Evolutionary conservation across 2,113 vertebrate species (phyloP), one percentile per base, ranked within the genome.

Genomic region (Ceyx melanurus): DNA sequence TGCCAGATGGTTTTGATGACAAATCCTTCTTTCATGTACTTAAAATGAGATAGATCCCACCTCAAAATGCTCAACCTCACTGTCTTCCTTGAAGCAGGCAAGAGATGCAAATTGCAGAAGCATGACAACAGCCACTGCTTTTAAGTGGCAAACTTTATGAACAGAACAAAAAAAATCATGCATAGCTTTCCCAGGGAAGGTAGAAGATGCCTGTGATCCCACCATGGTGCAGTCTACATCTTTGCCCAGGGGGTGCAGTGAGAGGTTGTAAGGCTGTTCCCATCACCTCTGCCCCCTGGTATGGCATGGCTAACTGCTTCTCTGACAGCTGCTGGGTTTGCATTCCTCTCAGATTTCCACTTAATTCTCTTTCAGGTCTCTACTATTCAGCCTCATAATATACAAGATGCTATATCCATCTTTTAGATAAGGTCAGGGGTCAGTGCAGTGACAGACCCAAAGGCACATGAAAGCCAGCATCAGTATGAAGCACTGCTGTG

Each of bases 11-110:
- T 33, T 92, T 93, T 83, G 46, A 90, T 51, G 46, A 60, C 51
- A 77, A 71, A 26, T 15, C 33, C 67, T 90, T 85, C 60, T 88
- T 76, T 78, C 37, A 89, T 51, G 70, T 57, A 23, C 35, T 72
- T 93, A 89, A 89, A 81, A 79, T 84, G 40, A 87, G 48, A 89
- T 72, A 6, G 82, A 84, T 87, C 18, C 66, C 54, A 79, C 33
- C 35, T 72, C 48, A 70, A 71, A 78, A 84, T 42, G 22, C 72
- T 83, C 58, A 90, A 45, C 20, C 40, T 68, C 45, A 26, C 8
- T 58, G 19, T 53, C 50, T 65, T 87, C 48, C 64, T 54, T 54
- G 42, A 90, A 70, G 35, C 2, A 43, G n/a, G 23, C 50, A 82
- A 62, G 46, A 65, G 31, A 43, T 81, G 70, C 35, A 86, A 45